Percentiles rank a stretch among this genome's conserved stretches.
phyloP scores from a whole-genome alignment of 2,888 invertebrate genomes.

The Xestia rhomboidea region DNA sequence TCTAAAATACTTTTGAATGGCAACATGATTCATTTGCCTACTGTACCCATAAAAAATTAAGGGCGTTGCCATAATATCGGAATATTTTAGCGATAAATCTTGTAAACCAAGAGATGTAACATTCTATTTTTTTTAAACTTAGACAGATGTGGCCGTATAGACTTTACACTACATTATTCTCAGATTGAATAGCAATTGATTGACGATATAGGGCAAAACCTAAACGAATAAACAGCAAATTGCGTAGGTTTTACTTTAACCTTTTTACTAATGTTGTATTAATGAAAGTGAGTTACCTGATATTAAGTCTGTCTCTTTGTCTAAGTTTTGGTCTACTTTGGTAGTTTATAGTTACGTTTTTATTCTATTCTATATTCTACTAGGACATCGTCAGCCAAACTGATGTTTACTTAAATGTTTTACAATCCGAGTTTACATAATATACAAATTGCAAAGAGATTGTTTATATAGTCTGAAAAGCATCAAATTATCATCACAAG shows the following conservation, averaged over 20 bases:
- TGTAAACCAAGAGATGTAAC: neutral
- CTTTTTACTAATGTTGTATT: conserved; percentile 20
- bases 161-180: conserved; percentile 12
- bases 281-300: conserved; percentile 7
- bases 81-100: conserved; percentile 3
- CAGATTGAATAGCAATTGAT: conserved; percentile 27
- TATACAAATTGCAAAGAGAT: neutral
- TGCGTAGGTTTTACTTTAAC: conserved; percentile 28
- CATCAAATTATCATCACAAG: conserved; percentile 25
- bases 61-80: neutral
- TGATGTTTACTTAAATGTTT: neutral
- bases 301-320: conserved; percentile 9
- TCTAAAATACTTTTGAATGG: neutral
- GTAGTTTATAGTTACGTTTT: neutral
- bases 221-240: conserved; percentile 22
- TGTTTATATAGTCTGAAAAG: conserved; percentile 25
- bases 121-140: conserved; percentile 15
- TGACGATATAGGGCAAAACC: conserved; percentile 42
- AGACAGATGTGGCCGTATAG: conserved; percentile 4
- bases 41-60: neutral
- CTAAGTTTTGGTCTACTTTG: neutral
- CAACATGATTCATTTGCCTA: neutral
- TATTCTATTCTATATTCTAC: too few relatives aligned
- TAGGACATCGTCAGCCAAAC: neutral
- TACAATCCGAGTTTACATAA: neutral